Evolutionary conservation across 1,140 invertebrate genomes (phyloP), one percentile per base, ranked within the genome.

Genomic region (Temnothorax nylanderi): DNA sequence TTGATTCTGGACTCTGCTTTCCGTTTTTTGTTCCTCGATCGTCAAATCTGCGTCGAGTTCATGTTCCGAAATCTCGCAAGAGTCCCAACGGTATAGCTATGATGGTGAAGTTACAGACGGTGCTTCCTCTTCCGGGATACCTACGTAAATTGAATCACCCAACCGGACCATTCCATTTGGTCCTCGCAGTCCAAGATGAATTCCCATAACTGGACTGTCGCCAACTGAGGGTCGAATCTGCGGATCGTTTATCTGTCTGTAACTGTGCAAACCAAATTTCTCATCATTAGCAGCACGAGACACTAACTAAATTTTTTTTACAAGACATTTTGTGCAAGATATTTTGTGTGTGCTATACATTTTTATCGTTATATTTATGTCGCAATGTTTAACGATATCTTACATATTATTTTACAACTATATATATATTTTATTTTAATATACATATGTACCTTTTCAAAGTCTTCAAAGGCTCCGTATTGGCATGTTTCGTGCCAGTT

Each of bases 401-500:
- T 26, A n/a, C 18, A 37, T 65, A 37, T 54, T 34, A 37, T 82
- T 26, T 34, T 26, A 41, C 2, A 37, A 44, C 2, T 18, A 60
- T 34, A 58, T 69, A 81, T 18, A 60, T 34, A 58, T 69, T 69
- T 37, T n/a, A n/a, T 21, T 60, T 75, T 51, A 74, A 92, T 82
- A 89, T 93, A 96, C 95, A 87, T 93, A 92, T 80, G 87, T 93
- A 96, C 96, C 84, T 93, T 93, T 93, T 95, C 41, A 97, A 91
- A 5, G 96, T 96, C 78, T 96, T 97, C 0, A 97, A 87, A 1
- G 96, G 96, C 74, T 97, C 96, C 0, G 94, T 90, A 47, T 96
- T 95, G 0, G 93, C 71, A 91, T 96, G 92, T 65, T 96, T 96
- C 41, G 92, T 87, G 0, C 95, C 96, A 0, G 95, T 96, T 58